phyloP scores from a whole-genome alignment of 2,113 vertebrate genomes.

The Stomatorhinus ivindoensis region DNA sequence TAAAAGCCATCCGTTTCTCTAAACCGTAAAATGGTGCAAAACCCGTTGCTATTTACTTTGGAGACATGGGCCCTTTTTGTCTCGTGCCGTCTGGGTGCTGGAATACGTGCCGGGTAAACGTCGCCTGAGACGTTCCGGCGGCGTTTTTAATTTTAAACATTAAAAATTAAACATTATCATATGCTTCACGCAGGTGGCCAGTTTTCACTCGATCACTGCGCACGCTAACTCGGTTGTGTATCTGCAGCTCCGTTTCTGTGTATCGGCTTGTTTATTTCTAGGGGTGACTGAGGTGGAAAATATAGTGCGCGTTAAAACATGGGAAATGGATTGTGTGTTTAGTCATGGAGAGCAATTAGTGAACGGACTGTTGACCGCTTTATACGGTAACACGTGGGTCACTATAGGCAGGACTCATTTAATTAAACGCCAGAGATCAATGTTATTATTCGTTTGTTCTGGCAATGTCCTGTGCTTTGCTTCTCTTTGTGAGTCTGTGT shows the following conservation, averaged over 20 bases:
- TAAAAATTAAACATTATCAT: not conserved
- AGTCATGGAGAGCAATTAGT: not conserved
- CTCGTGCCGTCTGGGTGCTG: not conserved
- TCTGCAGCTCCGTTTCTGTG: not conserved
- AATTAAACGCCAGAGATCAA: not conserved
- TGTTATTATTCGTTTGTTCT: not conserved
- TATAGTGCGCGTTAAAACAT: not conserved
- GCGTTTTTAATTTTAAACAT: not conserved
- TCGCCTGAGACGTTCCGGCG: not conserved
- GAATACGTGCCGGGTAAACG: not conserved
- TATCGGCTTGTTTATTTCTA: not conserved
- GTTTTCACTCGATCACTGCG: not conserved
- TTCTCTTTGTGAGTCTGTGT: not conserved
- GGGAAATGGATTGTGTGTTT: not conserved
- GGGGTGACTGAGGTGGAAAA: not conserved
- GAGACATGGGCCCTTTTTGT: too few relatives aligned
- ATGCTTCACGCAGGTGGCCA: not conserved
- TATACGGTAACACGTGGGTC: not conserved
- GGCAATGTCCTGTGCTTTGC: not conserved
- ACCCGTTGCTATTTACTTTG: not conserved
- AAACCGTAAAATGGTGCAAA: not conserved
- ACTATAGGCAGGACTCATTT: not conserved
- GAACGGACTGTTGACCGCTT: not conserved
- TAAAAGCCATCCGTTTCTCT: constrained; percentile 13
- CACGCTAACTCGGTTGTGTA: not conserved